Evolutionary conservation across 2,888 invertebrate species (phyloP).

Genomic region (Drosophila diplacantha): DNA sequence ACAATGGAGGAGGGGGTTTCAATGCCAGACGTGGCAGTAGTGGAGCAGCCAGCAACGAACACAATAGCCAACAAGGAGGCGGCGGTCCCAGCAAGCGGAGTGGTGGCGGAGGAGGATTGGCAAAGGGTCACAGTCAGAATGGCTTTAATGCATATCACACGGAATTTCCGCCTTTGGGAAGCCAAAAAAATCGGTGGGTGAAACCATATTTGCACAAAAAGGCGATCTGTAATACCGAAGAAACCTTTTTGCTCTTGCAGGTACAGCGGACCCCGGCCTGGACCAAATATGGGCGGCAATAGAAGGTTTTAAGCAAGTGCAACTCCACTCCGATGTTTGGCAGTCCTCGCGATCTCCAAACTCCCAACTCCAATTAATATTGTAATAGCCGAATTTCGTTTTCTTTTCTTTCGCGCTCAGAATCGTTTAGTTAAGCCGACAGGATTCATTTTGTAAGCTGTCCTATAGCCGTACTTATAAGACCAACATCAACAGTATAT

Average conservation of each 20-base stretch:
- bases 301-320: constrained; percentile 72
- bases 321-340: constrained; percentile 15
- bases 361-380: constrained; percentile 19
- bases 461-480: constrained; percentile 38
- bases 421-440: constrained; percentile 42
- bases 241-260: constrained; percentile 53
- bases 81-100: constrained; percentile 76
- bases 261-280: constrained; percentile 69
- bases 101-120: constrained; percentile 41
- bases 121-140: constrained; percentile 52
- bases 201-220: not conserved
- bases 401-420: constrained; percentile 42
- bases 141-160: constrained; percentile 68
- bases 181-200: constrained; percentile 69
- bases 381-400: constrained; percentile 60
- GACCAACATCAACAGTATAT: constrained; percentile 57
- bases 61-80: constrained; percentile 64
- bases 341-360: constrained; percentile 25
- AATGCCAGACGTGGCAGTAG: constrained; percentile 76
- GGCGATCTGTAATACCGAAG: not conserved
- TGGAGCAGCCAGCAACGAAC: constrained; percentile 74
- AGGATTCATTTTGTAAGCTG: constrained; percentile 15
- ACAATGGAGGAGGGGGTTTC: constrained; percentile 57
- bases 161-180: constrained; percentile 73
- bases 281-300: constrained; percentile 72